Percentiles rank a stretch among this genome's conserved stretches.
phyloP scores from a whole-genome alignment of 2,797 vertebrate species.

The Potorous gilbertii region DNA sequence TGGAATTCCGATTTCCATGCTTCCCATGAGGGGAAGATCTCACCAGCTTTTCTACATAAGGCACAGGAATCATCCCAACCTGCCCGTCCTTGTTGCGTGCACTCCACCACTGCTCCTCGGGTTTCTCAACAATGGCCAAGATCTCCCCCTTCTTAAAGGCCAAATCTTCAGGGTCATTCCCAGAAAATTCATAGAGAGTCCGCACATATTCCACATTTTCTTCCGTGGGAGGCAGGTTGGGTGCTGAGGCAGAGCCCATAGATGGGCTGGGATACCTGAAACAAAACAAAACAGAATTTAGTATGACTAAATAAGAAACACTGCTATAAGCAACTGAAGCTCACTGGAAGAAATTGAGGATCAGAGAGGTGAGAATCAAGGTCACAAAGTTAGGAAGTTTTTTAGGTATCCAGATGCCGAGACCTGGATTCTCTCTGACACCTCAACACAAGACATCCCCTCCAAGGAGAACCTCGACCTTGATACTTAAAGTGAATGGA shows the following conservation, averaged over 20 bases:
- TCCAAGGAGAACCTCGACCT: background rate
- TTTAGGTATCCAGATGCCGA: background rate
- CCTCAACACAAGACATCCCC: background rate
- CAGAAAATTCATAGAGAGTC: slow-evolving; percentile 98
- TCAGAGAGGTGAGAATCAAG: background rate
- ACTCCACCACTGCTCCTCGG: slow-evolving; percentile 99
- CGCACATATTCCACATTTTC: slow-evolving; percentile 96
- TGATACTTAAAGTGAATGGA: too few species aligned
- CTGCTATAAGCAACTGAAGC: background rate
- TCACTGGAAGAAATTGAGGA: background rate
- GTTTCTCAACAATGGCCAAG: slow-evolving; percentile 96
- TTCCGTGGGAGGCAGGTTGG: slow-evolving; percentile 87
- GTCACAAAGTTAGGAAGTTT: background rate
- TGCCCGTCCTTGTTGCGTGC: slow-evolving; percentile 97
- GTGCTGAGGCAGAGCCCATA: slow-evolving; percentile 87
- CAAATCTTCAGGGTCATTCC: slow-evolving; percentile 97
- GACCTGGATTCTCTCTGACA: background rate
- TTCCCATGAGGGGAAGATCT: slow-evolving; percentile 87
- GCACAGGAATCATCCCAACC: slow-evolving; percentile 97
- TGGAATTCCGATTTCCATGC: slow-evolving; percentile 95
- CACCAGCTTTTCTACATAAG: slow-evolving; percentile 97
- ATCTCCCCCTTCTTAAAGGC: slow-evolving; percentile 98
- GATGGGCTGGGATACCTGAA: slow-evolving; percentile 91
- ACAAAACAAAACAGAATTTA: slow-evolving; percentile 18
- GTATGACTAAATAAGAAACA: background rate